Percentiles rank a stretch among this genome's conserved stretches.
Evolutionary conservation across 2,113 vertebrate species (phyloP).

Genomic region (Pluvialis apricaria): DNA sequence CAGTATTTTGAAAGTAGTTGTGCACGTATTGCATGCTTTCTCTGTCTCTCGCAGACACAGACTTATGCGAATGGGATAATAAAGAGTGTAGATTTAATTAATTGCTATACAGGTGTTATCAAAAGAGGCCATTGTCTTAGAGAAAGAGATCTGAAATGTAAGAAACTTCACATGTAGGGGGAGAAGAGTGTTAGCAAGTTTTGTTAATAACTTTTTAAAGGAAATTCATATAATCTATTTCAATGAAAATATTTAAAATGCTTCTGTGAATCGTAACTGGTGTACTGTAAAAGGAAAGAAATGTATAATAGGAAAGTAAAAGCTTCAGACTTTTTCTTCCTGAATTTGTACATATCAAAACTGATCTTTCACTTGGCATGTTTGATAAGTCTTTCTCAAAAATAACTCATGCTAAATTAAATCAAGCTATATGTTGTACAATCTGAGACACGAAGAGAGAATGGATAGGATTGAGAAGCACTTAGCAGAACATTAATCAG

Average conservation of each 20-base stretch:
- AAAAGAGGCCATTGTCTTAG: neutral
- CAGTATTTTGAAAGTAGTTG: neutral
- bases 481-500: slow-evolving; percentile 47
- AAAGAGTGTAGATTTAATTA: neutral
- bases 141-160: neutral
- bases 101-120: neutral
- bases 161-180: neutral
- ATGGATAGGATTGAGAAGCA: slow-evolving; percentile 28
- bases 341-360: neutral
- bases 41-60: neutral
- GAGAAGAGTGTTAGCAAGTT: neutral
- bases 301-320: neutral
- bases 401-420: slow-evolving; percentile 10
- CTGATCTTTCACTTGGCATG: neutral
- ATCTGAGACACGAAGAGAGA: neutral
- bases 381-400: neutral
- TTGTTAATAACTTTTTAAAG: neutral
- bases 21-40: neutral
- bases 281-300: neutral
- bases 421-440: neutral
- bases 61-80: neutral
- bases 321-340: neutral
- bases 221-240: neutral
- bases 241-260: neutral
- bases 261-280: neutral